phyloP scores from a whole-genome alignment of 2,113 vertebrate genomes.

The Eonycteris spelaea region DNA sequence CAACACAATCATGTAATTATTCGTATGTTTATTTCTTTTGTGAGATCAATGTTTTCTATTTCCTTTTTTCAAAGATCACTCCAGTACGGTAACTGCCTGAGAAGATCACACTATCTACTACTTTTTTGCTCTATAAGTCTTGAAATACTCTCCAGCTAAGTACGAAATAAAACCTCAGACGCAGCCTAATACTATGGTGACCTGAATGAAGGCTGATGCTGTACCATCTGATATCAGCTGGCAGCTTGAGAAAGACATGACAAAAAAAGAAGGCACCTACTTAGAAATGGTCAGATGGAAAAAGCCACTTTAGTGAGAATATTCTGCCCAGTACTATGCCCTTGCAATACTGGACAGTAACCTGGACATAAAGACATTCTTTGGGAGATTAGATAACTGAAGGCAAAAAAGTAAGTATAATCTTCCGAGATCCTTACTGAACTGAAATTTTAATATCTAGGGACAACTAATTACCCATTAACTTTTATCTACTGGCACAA shows the following conservation, averaged over 20 bases:
- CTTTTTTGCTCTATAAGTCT: not conserved
- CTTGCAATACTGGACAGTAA: not conserved
- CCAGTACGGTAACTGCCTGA: not conserved
- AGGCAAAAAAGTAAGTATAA: not conserved
- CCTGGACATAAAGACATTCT: not conserved
- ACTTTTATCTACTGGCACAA: not conserved
- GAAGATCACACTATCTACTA: not conserved
- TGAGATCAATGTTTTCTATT: not conserved
- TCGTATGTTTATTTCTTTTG: not conserved
- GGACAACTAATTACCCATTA: not conserved
- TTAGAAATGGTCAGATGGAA: not conserved
- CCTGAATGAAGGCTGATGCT: not conserved
- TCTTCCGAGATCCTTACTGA: not conserved
- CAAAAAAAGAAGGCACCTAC: not conserved
- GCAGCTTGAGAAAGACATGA: not conserved
- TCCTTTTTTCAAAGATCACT: not conserved
- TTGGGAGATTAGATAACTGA: not conserved
- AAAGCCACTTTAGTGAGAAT: not conserved
- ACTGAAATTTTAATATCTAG: not conserved
- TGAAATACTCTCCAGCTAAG: not conserved
- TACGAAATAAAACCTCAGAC: constrained; percentile 18
- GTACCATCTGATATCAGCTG: not conserved
- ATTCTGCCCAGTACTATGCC: not conserved
- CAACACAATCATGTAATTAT: not conserved
- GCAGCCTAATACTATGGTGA: not conserved